These are phyloP conservation scores for Paramisgurnus dabryanus DNA, from an alignment of 2,113 vertebrate genomes.

Conservation along the genomic window DNA sequence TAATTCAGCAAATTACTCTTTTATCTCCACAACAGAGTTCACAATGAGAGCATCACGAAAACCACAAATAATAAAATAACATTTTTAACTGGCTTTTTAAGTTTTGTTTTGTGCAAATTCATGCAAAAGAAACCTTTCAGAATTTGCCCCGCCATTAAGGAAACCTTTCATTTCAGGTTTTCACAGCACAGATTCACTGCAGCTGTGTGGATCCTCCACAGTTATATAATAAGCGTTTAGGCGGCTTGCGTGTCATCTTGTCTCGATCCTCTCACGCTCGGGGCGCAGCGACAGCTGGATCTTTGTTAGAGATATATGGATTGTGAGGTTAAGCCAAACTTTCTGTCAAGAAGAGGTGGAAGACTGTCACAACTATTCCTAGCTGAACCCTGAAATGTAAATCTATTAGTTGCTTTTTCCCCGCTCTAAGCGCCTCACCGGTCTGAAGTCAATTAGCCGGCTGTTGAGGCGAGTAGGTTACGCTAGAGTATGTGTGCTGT, in stretches of 20 bases:
- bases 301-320: constrained; percentile 30
- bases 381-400: constrained; percentile 28
- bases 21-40: not conserved
- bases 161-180: not conserved
- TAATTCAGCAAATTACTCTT: constrained; percentile 32
- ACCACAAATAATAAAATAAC: not conserved
- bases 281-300: constrained; percentile 30
- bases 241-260: constrained; percentile 45
- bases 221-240: constrained; percentile 34
- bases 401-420: constrained; percentile 28
- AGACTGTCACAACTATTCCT: not conserved
- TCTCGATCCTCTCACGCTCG: constrained; percentile 9
- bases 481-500: constrained; percentile 13
- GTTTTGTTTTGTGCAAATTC: not conserved
- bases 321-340: constrained; percentile 22
- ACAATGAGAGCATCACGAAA: not conserved
- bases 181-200: constrained; percentile 13
- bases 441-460: constrained; percentile 42
- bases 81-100: not conserved
- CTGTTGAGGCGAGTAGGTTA: constrained; percentile 25
- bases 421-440: constrained; percentile 14
- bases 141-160: too few species aligned
- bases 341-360: constrained; percentile 14
- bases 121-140: not conserved
- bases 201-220: constrained; percentile 44